phyloP scores from a whole-genome alignment of 2,797 vertebrate genomes.

The Jordanella pulchra region DNA sequence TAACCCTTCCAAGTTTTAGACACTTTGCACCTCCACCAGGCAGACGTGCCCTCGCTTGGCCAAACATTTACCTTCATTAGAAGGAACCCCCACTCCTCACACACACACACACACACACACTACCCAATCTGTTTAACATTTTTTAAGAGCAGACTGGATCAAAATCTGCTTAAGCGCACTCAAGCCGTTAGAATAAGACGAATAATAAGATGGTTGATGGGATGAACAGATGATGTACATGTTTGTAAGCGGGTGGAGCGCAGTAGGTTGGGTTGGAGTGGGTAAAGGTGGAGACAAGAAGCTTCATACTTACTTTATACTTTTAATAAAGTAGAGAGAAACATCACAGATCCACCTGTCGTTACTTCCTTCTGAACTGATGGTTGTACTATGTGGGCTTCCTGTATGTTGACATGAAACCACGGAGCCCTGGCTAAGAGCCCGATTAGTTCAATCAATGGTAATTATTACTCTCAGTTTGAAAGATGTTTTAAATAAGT shows the following conservation, averaged over 20 bases:
- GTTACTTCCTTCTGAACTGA: background rate
- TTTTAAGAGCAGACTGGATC: conserved; percentile 69
- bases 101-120: background rate
- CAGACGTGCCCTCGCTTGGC: conserved; percentile 34
- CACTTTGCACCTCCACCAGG: conserved; percentile 43
- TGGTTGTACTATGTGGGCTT: background rate
- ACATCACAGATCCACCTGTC: background rate
- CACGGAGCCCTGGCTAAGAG: background rate
- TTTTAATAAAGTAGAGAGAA: background rate
- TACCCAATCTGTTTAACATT: conserved; percentile 77
- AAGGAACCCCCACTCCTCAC: conserved; percentile 27
- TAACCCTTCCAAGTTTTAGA: conserved; percentile 63
- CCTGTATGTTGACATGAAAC: background rate
- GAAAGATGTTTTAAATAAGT: too few species aligned
- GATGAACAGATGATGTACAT: conserved; percentile 59
- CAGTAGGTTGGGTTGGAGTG: background rate
- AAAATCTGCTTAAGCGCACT: conserved; percentile 78
- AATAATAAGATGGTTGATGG: conserved; percentile 53
- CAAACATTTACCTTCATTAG: conserved; percentile 46
- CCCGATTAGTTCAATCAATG: background rate
- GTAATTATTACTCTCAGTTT: background rate
- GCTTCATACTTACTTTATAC: background rate
- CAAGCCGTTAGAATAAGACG: conserved; percentile 50
- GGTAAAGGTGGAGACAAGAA: background rate
- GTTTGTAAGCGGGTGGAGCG: conserved; percentile 20